Base-by-base conservation (phyloP, 1,140 invertebrate species). In the Bombus confusus region DNA sequence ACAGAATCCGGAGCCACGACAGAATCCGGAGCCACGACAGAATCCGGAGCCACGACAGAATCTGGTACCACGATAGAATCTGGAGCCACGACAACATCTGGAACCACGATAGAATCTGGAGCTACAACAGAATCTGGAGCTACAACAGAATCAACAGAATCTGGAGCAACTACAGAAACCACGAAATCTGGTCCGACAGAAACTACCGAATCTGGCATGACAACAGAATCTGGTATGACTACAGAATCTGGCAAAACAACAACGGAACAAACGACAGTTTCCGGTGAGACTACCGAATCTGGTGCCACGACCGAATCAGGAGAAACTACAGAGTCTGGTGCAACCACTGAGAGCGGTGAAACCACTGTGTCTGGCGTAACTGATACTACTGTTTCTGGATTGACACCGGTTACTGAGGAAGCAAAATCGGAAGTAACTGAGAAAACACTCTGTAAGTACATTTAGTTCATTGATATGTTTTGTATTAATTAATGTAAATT, bases 341-440 rank as follows among this genome's bases (percentile, higher is more conserved):
- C 34, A 22, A 89, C 90, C 5, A 89, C 88, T 0, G 88, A 87
- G 79, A 88, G 88, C 8, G 85, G 78, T 28, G 73, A 71, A 43
- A 87, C 90, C 12, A 89, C 86, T 13, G 78, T 52, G 4, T 83
- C 83, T 9, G 81, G 69, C 25, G 25, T 52, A 22, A 91, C 91
- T 0, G 88, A 77, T 10, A 85, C 87, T 2, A 90, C 88, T 6
- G 90, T 83, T 64, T 89, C 91, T 59, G 92, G 85, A 68, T 13
- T 66, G 69, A 91, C 88, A 12, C 66, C 88, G 62, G 76, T 75
- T 5, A 75, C 89, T 62, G 57, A 72, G 84, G 78, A 72, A 81
- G 87, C 69, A 41, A 88, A 91, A 43, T 87, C 87, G 3, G 93
- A 92, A 34, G 37, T 90, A 3, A 93, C 93, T 25, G 92, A 87